Evolutionary conservation across 2,797 vertebrate species (phyloP).

Genomic region (Capromys pilorides): DNA sequence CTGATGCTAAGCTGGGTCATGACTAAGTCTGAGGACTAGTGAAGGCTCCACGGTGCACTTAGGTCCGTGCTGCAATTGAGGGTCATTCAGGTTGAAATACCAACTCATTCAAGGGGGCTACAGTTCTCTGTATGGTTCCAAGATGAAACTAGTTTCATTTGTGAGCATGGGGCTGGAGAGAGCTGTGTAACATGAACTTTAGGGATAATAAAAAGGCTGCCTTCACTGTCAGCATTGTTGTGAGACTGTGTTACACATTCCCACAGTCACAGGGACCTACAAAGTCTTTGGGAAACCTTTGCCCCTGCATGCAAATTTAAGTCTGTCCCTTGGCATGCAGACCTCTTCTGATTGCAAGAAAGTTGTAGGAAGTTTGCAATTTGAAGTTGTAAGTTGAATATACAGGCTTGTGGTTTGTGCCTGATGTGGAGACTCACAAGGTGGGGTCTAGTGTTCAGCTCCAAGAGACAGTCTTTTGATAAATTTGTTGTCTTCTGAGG

Average conservation of each 20-base stretch:
- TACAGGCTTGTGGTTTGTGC: not conserved
- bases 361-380: not conserved
- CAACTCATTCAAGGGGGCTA: not conserved
- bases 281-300: not conserved
- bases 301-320: not conserved
- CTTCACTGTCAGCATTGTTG: too few species aligned
- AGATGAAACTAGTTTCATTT: not conserved
- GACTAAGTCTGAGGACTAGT: too few species aligned
- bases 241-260: not conserved
- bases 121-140: not conserved
- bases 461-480: not conserved
- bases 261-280: not conserved
- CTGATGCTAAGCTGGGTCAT: not conserved
- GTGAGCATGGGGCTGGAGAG: not conserved
- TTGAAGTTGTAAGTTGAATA: not conserved
- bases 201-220: not conserved
- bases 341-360: not conserved
- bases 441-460: not conserved
- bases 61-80: not conserved
- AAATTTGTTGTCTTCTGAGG: not conserved
- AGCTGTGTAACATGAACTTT: not conserved
- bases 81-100: not conserved
- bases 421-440: not conserved
- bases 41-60: not conserved
- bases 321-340: not conserved